These are phyloP conservation scores for Molothrus ater DNA, from an alignment of 2,797 vertebrate species.

Conservation along the genomic window DNA sequence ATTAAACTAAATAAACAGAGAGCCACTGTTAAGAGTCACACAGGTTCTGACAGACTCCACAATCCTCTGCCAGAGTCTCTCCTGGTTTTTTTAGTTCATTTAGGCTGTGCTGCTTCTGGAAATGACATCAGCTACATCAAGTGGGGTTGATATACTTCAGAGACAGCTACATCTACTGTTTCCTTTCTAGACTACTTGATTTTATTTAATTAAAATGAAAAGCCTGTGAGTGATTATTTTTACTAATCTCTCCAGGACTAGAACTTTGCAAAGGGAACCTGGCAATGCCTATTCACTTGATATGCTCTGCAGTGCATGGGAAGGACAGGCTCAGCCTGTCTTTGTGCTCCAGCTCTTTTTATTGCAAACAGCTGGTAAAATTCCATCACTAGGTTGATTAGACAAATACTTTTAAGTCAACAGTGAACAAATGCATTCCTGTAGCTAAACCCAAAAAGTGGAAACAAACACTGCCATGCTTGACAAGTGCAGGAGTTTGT, in stretches of 20 bases:
- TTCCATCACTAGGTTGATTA: constrained; percentile 48
- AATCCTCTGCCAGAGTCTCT: neutral
- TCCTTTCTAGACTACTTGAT: neutral
- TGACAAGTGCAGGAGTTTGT: constrained; percentile 67
- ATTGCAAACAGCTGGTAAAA: constrained; percentile 43
- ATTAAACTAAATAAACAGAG: neutral
- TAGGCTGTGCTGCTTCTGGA: neutral
- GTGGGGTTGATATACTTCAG: neutral
- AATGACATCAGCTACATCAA: neutral
- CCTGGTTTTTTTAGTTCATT: neutral
- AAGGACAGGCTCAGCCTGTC: constrained; percentile 25
- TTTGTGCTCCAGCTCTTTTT: neutral
- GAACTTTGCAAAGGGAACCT: neutral
- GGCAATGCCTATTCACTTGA: neutral
- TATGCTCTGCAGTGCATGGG: neutral
- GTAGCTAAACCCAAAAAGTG: constrained; percentile 43
- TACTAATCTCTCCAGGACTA: neutral
- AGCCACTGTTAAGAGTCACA: neutral
- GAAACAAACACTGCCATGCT: constrained; percentile 54
- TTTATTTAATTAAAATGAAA: constrained; percentile 18
- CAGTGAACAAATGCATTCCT: constrained; percentile 49
- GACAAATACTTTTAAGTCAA: constrained; percentile 64
- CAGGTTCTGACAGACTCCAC: neutral
- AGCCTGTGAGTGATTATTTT: neutral
- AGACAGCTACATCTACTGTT: neutral